Base-by-base conservation (phyloP, 53 echinoderm and acorn worm species). In the Henricia sp. region DNA sequence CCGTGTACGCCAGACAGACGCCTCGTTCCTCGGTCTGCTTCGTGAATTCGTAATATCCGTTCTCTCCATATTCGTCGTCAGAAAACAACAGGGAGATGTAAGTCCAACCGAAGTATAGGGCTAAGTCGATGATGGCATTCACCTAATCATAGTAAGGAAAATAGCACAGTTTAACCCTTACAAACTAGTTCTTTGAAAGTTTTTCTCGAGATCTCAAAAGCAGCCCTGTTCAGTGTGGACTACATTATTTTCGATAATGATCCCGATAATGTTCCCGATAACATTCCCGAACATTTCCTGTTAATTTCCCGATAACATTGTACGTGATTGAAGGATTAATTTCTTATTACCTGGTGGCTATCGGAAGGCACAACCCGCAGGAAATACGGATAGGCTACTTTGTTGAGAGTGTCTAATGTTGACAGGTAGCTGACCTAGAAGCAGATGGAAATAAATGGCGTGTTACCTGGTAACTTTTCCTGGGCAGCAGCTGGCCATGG, bases 21-120 rank as follows among this genome's bases (percentile, higher is more conserved):
- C 50, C 40, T 8, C 39, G 59, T 21, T 71, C 41, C 3, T 62
- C 34, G 9, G 86, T 40, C 68, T 90, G 91, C 2, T 44, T 53
- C 17, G 71, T 19, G 73, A 94, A 91, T 65, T 87, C 88, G 4
- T 74, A 51, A 59, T 85, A 89, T 0, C 93, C 96, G 35, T 80
- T 89, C 54, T 89, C 89, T 1, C 96, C 96, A 63, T 96, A 96
- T 30, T 89, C 89, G 51, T 96, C 96, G 35, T 85, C 93, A 9
- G 96, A 93, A 62, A 91, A 96, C 13, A 96, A 82, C 57, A 93
- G 85, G 16, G 93, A 94, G 2, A 93, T 88, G 58, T 91, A 96
- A n/a, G 83, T 91, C 96, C 96, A 96, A 16, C 77, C 82, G 63
- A 85, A 96, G 76, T 91, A 66, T 14, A 85, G 43, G n/a, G 91